Percentiles rank a stretch among this genome's conserved stretches.
Evolutionary conservation across 2,113 vertebrate genomes (phyloP).

Genomic region (Chamaea fasciata): DNA sequence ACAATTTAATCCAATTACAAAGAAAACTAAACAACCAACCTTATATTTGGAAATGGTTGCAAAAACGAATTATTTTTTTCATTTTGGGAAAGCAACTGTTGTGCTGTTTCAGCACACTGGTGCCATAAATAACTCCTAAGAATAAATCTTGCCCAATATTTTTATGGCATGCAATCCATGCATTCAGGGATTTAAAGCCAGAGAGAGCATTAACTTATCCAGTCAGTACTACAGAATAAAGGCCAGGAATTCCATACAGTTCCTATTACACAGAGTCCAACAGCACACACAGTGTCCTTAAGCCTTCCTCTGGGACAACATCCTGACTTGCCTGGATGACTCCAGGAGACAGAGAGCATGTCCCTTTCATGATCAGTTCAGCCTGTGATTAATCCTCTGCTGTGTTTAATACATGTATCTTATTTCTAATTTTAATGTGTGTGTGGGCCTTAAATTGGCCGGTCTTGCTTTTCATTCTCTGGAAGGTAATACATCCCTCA

Average conservation of each 20-base stretch:
- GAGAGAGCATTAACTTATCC: background rate
- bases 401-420: background rate
- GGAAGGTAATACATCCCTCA: background rate
- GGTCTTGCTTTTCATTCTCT: background rate
- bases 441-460: background rate
- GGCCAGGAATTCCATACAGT: background rate
- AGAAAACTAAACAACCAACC: background rate
- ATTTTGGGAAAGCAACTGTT: background rate
- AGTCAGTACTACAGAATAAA: background rate
- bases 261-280: background rate
- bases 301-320: background rate
- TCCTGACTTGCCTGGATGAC: background rate
- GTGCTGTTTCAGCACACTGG: background rate
- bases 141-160: background rate
- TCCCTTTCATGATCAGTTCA: background rate
- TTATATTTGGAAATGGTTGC: background rate
- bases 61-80: background rate
- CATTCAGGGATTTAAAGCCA: background rate
- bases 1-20: background rate
- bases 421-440: background rate
- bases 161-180: background rate
- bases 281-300: background rate
- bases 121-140: background rate
- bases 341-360: background rate
- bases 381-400: background rate